phyloP scores from a whole-genome alignment of 2,888 invertebrate genomes.

The Stenoptilia bipunctidactyla region DNA sequence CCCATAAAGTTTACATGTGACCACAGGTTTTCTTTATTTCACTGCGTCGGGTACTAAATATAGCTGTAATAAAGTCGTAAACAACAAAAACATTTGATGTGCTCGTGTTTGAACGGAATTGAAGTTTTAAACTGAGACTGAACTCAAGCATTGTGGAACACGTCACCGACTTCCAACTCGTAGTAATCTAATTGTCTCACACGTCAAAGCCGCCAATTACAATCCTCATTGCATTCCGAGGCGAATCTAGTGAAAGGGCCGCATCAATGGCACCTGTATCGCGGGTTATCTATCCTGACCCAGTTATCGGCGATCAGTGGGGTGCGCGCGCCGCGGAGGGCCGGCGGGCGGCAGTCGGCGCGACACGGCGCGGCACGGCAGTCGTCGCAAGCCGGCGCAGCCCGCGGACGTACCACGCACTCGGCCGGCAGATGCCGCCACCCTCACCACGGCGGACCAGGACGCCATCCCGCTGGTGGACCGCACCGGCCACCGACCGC shows the following conservation, averaged over 20 bases:
- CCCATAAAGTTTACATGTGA: no score
- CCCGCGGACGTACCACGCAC: conserved; percentile 30
- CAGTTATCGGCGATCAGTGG: conserved; percentile 24
- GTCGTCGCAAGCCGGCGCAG: conserved; percentile 18
- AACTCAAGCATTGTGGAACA: no score
- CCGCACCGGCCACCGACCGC: conserved; percentile 58
- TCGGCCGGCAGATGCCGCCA: conserved; percentile 7
- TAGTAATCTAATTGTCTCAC: no score
- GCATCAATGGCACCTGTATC: conserved; percentile 6
- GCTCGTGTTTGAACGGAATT: no score
- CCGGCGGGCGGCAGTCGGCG: conserved; percentile 4
- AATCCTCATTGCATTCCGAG: no score
- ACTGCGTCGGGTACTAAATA: no score
- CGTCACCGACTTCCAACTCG: no score
- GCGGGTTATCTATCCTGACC: conserved; percentile 29
- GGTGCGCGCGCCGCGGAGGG: conserved; percentile 50
- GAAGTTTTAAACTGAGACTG: no score
- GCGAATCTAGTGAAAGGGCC: conserved; percentile 10
- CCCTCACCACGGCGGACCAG: conserved; percentile 60
- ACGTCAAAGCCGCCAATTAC: no score
- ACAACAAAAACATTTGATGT: no score
- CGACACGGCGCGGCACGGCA: conserved; percentile 24
- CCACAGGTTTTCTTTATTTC: no score
- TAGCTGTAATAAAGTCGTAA: no score
- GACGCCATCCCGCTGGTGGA: conserved; percentile 66